These are phyloP conservation scores for Anodontia alba DNA, from an alignment of 2,888 invertebrate species.

Conservation along the genomic window DNA sequence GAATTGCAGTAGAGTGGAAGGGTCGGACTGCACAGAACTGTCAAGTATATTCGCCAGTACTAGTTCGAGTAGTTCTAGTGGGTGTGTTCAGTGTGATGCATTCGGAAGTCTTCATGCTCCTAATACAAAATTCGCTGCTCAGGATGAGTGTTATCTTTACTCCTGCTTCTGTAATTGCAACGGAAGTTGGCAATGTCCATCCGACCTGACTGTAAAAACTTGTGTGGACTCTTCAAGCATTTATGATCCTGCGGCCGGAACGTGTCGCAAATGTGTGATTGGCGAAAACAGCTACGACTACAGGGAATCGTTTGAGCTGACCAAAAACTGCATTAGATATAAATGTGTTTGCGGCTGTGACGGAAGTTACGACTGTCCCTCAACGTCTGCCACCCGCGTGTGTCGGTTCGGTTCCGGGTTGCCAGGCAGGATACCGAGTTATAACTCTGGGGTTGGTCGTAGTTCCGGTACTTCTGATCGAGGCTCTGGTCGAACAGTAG, in stretches of 20 bases:
- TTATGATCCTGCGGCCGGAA: constrained; percentile 33
- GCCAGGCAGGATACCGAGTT: constrained; percentile 21
- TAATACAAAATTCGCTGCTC: constrained; percentile 34
- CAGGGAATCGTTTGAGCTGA: constrained; percentile 37
- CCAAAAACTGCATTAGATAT: constrained; percentile 51
- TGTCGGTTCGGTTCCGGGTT: constrained; percentile 46
- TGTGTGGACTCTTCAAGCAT: constrained; percentile 41
- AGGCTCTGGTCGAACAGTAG: constrained; percentile 36
- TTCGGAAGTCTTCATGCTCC: constrained; percentile 25
- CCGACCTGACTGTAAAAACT: constrained; percentile 66
- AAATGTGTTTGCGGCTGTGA: constrained; percentile 74
- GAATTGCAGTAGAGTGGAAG: constrained; percentile 71
- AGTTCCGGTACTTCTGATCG: background rate
- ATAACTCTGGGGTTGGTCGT: background rate
- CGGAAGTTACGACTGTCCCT: constrained; percentile 75
- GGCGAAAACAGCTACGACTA: constrained; percentile 44
- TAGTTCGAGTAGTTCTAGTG: no score
- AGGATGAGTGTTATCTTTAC: constrained; percentile 53
- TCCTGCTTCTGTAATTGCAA: constrained; percentile 69
- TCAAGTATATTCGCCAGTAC: constrained; percentile 31
- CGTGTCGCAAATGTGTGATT: constrained; percentile 59
- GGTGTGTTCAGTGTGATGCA: constrained; percentile 65
- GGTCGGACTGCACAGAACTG: constrained; percentile 53
- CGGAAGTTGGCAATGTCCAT: constrained; percentile 74
- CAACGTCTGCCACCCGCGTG: constrained; percentile 39